phyloP scores from a whole-genome alignment of 2,888 invertebrate species.

The Tillus elongatus region DNA sequence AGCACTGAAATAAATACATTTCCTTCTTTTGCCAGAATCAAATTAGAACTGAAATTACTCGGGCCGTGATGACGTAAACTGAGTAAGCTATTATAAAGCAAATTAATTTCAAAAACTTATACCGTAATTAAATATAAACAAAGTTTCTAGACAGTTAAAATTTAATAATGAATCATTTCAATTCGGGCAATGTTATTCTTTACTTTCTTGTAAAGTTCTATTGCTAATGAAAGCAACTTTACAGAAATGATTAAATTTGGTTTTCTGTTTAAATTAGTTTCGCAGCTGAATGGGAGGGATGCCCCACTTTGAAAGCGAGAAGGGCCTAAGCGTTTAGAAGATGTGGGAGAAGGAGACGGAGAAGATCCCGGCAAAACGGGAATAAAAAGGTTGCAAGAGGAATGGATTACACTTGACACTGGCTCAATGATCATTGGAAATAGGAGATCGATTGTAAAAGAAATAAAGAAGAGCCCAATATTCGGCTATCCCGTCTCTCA shows the following conservation, averaged over 20 bases:
- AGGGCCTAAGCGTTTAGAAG: neutral
- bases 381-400: constrained; percentile 26
- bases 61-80: constrained; percentile 18
- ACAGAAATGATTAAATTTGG: constrained; percentile 38
- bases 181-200: constrained; percentile 39
- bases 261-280: constrained; percentile 37
- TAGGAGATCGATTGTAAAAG: constrained; percentile 29
- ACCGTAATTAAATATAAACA: constrained; percentile 37
- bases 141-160: constrained; percentile 35
- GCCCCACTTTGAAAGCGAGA: no score
- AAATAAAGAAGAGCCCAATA: constrained; percentile 24
- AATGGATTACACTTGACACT: constrained; percentile 34
- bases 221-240: constrained; percentile 38
- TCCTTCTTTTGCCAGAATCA: constrained; percentile 1
- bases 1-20: neutral
- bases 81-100: constrained; percentile 26
- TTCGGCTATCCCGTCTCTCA: constrained; percentile 18
- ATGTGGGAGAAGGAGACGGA: constrained; percentile 14
- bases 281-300: constrained; percentile 25
- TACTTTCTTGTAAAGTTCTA: constrained; percentile 38
- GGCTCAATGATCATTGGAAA: constrained; percentile 31
- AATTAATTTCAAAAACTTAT: constrained; percentile 33
- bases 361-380: constrained; percentile 16
- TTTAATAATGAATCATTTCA: constrained; percentile 39
- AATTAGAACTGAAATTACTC: constrained; percentile 1